These are phyloP conservation scores for Margaritifera margaritifera DNA, from an alignment of 2,888 invertebrate species.

Conservation along the genomic window DNA sequence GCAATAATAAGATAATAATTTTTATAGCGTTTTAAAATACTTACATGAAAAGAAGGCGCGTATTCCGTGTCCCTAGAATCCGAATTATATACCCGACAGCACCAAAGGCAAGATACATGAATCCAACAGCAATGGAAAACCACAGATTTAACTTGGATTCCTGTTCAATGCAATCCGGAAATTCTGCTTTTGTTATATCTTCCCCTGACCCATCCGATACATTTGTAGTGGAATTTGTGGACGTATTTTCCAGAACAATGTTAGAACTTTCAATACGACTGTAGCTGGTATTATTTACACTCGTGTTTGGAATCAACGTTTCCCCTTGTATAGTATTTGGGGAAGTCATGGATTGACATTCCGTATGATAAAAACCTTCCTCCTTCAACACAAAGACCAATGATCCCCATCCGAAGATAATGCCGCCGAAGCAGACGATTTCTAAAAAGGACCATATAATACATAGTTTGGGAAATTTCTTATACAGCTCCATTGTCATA, in stretches of 20 bases:
- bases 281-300: too few species aligned
- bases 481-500: conserved; percentile 24
- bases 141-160: conserved; percentile 32
- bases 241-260: too few species aligned
- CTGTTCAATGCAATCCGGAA: conserved; percentile 20
- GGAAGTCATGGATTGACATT: too few species aligned
- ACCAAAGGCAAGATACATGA: conserved; percentile 33
- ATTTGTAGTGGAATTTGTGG: too few species aligned
- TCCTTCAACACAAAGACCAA: conserved; percentile 53
- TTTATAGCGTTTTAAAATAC: conserved; percentile 6
- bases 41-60: conserved; percentile 30
- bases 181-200: too few species aligned
- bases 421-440: conserved; percentile 49
- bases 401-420: conserved; percentile 57
- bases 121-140: conserved; percentile 36
- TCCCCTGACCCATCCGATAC: too few species aligned
- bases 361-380: conserved; percentile 41
- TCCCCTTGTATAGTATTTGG: too few species aligned
- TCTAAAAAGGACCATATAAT: conserved; percentile 53
- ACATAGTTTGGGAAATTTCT: conserved; percentile 24
- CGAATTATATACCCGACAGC: conserved; percentile 29
- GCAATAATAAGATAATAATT: too few species aligned
- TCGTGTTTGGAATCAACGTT: too few species aligned
- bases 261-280: too few species aligned
- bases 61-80: conserved; percentile 24